Evolutionary conservation across 2,113 vertebrate species (phyloP), one percentile per base, ranked within the genome.

Genomic region (Lasiurus cinereus): DNA sequence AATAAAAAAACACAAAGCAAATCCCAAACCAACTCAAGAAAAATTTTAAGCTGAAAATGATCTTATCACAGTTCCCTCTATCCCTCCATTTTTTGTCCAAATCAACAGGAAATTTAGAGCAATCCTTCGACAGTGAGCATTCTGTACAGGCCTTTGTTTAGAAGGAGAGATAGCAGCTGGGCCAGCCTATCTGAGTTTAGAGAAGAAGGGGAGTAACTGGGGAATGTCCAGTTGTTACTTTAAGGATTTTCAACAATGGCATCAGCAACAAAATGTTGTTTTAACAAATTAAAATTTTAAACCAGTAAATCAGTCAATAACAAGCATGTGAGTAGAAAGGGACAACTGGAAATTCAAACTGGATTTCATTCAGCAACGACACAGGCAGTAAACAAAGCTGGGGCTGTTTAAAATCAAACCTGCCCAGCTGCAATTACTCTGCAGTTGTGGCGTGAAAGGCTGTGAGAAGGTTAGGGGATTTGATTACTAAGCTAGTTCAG

Each of bases 401-500:
- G 24, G 29, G 64, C 70, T 88, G 39, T 96, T 90, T 95, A 66
- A 90, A 94, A 90, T 56, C 31, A 84, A 82, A 88, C 22, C 52
- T 39, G 80, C 95, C 85, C 91, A 90, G 94, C 62, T 77, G 96
- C 73, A 73, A 80, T 88, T 54, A 3, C 46, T 24, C 29, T 43
- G 86, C 76, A 80, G 83, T 12, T 54, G 50, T 39, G 88, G 84
- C 2, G 27, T 72, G 95, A 80, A 91, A 93, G 95, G 93, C 93
- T 88, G 91, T 43, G 88, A 85, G 96, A 94, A 91, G 83, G 89
- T 84, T 93, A 88, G 93, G 66, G 72, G 93, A 85, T 95, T 66
- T 80, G 93, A 94, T 97, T 92, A 95, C 97, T 91, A 88, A 93
- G 95, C 96, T 59, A 78, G 94, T 80, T 96, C 92, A 62, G 27